Evolutionary conservation across 2,888 invertebrate species (phyloP).

Genomic region (Eupithecia subumbrata): DNA sequence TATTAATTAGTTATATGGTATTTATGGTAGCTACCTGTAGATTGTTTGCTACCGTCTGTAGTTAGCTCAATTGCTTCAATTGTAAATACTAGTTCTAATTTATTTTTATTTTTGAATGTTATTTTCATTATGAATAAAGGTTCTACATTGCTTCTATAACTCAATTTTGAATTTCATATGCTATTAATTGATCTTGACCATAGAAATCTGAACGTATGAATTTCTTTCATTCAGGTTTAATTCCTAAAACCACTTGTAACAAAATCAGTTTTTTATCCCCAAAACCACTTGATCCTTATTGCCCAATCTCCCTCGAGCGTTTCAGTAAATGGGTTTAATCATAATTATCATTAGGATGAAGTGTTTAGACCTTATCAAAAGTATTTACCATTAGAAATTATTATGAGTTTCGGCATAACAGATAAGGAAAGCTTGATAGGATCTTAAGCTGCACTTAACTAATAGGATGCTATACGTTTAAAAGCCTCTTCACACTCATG

Average conservation of each 20-base stretch:
- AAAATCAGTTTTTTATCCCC: background rate
- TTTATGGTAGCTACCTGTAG: too few relatives aligned
- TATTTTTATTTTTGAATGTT: too few relatives aligned
- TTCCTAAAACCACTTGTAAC: background rate
- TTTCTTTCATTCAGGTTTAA: background rate
- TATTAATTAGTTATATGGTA: too few relatives aligned
- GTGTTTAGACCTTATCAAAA: slow-evolving; percentile 8
- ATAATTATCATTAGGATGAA: slow-evolving; percentile 13
- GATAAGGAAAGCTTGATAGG: background rate
- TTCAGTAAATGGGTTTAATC: slow-evolving; percentile 12
- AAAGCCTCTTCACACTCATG: too few relatives aligned
- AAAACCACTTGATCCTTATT: background rate
- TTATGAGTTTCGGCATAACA: background rate
- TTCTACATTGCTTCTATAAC: too few relatives aligned
- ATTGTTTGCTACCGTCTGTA: too few relatives aligned
- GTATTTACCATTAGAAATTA: slow-evolving; percentile 11
- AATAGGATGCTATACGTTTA: background rate
- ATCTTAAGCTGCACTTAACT: background rate
- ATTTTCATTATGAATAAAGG: too few relatives aligned
- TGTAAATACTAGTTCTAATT: too few relatives aligned
- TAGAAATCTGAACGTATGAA: background rate
- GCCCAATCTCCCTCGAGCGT: background rate
- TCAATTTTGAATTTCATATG: background rate
- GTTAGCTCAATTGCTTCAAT: too few relatives aligned
- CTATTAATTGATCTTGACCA: background rate